Evolutionary conservation across 2,113 vertebrate genomes (phyloP), one percentile per base, ranked within the genome.

Genomic region (Hyaena hyaena): DNA sequence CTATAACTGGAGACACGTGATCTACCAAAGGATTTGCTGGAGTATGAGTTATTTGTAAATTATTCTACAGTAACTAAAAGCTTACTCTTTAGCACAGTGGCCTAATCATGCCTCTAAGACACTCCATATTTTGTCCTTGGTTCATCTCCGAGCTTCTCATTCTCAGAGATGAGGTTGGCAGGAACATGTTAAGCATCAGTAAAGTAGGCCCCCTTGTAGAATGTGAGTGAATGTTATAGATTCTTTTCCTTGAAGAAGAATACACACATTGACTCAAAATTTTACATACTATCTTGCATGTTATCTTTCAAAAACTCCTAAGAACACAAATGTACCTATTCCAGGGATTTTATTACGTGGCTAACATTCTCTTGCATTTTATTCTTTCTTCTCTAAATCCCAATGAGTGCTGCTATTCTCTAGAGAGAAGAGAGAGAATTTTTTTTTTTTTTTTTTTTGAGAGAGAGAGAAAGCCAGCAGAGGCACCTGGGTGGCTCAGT

Each of bases 251-350:
- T 58, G 66, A 45, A 93, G 84, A 92, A 94, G 33, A 88, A 26
- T 31, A 73, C 4, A 63, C 26, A 74, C 15, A 11, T 28, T 88
- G 68, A 88, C 26, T 63, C 84, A 93, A 93, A 24, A 61, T 39
- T 80, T 74, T 28, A 45, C 39, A 26, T 74, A 61, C 26, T 74
- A 45, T 43, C 24, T 43, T 92, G 14, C 21, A 1, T 24, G 28
- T 28, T 94, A n/a, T 39, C 58, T 92, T 96, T 82, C 16, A 77
- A 17, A 96, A 90, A 79, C n/a, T 77, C 15, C 43, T 83, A 45
- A 76, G 28, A 94, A 87, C 21, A 90, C 21, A 96, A 24, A 66
- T 76, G n/a, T 93, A n/a, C 63, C 21, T 93, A 19, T 15, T 77
- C 17, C 7, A 50, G 61, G 48, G 45, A 65, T 92, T 88, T 76